Conservation (phyloP, 2,888 invertebrate genomes). For the Augochlorella aurata region DNA sequence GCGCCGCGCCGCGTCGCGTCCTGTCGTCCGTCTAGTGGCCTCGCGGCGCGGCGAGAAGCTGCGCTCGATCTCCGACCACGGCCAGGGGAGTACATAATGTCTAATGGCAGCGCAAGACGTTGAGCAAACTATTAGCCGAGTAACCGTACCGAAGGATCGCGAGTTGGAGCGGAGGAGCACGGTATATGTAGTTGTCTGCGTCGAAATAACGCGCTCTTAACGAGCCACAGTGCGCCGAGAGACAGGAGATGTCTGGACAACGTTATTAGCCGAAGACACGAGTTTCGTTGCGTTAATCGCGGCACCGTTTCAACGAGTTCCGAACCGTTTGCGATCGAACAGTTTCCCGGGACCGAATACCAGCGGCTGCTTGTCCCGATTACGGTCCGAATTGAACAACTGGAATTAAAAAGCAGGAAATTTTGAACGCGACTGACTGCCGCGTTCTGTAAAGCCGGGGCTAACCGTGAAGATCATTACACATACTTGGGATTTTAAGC, state of each 20-base stretch:
- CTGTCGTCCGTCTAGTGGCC: too few species aligned
- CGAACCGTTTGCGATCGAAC: too few species aligned
- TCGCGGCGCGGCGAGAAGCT: too few species aligned
- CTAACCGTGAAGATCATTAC: too few species aligned
- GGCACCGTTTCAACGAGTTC: not conserved
- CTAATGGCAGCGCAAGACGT: constrained; percentile 42
- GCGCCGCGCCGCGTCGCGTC: constrained; percentile 5
- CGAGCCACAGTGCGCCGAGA: not conserved
- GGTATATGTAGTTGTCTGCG: not conserved
- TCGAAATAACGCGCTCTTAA: not conserved
- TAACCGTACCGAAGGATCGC: constrained; percentile 52
- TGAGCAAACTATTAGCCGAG: constrained; percentile 49
- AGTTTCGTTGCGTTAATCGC: not conserved
- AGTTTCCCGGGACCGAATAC: too few species aligned
- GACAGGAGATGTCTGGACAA: too few species aligned
- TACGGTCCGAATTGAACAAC: too few species aligned
- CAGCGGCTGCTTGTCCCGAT: too few species aligned
- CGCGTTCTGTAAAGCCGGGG: too few species aligned
- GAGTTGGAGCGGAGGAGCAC: not conserved
- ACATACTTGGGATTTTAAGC: too few species aligned
- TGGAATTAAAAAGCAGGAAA: too few species aligned
- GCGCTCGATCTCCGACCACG: constrained; percentile 31
- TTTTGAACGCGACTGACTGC: too few species aligned
- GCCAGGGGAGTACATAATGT: constrained; percentile 35
- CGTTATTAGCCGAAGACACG: not conserved